Percentiles rank a stretch among this genome's conserved stretches.
Evolutionary conservation across 1,140 invertebrate species (phyloP).

Genomic region (Procambarus virginalis): DNA sequence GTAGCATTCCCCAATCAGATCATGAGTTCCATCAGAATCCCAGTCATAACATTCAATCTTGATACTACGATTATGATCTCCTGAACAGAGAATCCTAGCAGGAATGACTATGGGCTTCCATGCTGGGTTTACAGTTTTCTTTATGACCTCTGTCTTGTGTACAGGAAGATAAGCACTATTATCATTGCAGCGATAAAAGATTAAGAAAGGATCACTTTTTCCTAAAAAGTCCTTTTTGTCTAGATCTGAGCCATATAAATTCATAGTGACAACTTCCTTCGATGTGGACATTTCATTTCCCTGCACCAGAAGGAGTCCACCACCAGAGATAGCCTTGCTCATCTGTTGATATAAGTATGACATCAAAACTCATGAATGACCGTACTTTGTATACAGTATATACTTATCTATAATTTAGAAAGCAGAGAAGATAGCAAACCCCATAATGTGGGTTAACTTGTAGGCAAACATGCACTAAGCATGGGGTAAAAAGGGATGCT

Average conservation of each 20-base stretch:
- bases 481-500: no score
- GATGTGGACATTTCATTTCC: conserved; percentile 76
- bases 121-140: conserved; percentile 77
- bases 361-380: no score
- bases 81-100: conserved; percentile 76
- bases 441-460: no score
- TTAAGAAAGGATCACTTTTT: conserved; percentile 78
- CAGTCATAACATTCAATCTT: conserved; percentile 76
- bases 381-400: no score
- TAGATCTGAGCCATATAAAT: conserved; percentile 75
- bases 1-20: conserved; percentile 75
- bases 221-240: conserved; percentile 79
- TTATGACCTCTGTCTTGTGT: conserved; percentile 78
- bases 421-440: no score
- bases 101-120: conserved; percentile 77
- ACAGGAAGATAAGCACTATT: conserved; percentile 76
- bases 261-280: conserved; percentile 76
- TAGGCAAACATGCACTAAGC: no score
- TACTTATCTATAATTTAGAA: no score
- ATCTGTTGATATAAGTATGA: conserved; percentile 38
- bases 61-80: conserved; percentile 76
- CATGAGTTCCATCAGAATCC: conserved; percentile 75
- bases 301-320: conserved; percentile 73
- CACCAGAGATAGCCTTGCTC: conserved; percentile 63
- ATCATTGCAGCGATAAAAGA: conserved; percentile 76